Base-by-base conservation (phyloP, 2,113 vertebrate species). In the Octodon degus region DNA sequence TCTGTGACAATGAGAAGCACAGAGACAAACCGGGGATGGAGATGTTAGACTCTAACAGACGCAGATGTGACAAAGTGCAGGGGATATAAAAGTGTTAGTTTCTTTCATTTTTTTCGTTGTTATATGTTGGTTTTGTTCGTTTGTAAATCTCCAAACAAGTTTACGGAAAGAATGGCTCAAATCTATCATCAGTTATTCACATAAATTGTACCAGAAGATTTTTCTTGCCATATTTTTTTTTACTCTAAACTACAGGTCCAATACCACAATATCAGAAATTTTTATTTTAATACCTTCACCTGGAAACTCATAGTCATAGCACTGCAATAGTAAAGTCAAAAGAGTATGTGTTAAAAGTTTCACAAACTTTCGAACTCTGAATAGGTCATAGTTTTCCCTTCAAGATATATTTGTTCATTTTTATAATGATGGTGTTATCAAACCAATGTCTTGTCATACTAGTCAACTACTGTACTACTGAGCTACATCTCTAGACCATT, bases 71-170 rank as follows among this genome's bases (percentile, higher is more conserved):
- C 40, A 63, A 68, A 87, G 5, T 34, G 1, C 20, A 22, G 58
- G 5, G 60, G 6, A 65, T 65, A 5, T 72, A 77, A 93, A 68
- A 79, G 50, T 53, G 20, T 37, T 11, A 47, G 40, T 20, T 27
- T 30, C 68, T 93, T 92, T 74, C 1, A 11, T 50, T 50, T 50
- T 62, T 80, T 80, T 30, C 16, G 13, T 12, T 70, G 20, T 95
- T 97, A 65, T 85, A 72, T 92, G 27, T 77, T 62, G 50, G 70
- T 47, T 94, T 91, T 20, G 22, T 92, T 90, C 30, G 79, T 92
- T 90, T 82, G 14, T 81, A 77, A 85, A 89, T 94, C 93, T 94
- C 5, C 63, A 95, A 95, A 82, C 16, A 72, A 92, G 79, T 63
- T 77, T 92, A 85, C 68, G 47, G 34, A 30, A 86, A 17, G 37